These are phyloP conservation scores for Ciconia maguari DNA, from an alignment of 2,113 vertebrate species.

Conservation along the genomic window DNA sequence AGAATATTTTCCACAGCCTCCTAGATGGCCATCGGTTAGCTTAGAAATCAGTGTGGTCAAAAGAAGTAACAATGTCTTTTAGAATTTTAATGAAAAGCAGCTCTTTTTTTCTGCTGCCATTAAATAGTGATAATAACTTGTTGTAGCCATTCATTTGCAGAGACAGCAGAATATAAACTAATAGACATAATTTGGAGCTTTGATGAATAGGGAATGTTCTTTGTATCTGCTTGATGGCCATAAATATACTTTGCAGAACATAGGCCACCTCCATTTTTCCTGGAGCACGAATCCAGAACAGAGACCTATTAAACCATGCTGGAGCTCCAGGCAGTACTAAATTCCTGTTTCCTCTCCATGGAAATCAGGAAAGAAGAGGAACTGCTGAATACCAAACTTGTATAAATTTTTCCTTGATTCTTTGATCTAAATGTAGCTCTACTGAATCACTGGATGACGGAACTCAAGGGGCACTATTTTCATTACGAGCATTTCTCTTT, in stretches of 20 bases:
- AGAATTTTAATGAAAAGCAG: background rate
- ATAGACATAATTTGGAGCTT: background rate
- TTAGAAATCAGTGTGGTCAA: background rate
- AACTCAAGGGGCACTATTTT: background rate
- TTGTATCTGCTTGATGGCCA: background rate
- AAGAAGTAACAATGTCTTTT: background rate
- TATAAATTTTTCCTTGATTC: background rate
- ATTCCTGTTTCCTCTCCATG: background rate
- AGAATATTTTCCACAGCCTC: conserved; percentile 20
- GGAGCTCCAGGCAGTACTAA: background rate
- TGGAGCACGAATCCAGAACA: background rate
- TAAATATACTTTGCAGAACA: background rate
- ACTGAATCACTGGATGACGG: background rate
- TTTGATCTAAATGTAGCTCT: background rate
- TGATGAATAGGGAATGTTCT: background rate
- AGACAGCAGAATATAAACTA: background rate
- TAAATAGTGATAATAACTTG: background rate
- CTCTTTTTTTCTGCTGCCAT: background rate
- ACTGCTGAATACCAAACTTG: background rate
- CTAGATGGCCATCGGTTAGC: background rate
- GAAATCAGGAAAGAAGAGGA: background rate
- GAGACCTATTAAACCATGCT: background rate
- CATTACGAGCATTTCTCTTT: background rate
- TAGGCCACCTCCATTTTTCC: background rate
- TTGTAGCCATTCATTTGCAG: background rate